phyloP scores from a whole-genome alignment of 1,140 invertebrate genomes.

The Drosophila elegans region DNA sequence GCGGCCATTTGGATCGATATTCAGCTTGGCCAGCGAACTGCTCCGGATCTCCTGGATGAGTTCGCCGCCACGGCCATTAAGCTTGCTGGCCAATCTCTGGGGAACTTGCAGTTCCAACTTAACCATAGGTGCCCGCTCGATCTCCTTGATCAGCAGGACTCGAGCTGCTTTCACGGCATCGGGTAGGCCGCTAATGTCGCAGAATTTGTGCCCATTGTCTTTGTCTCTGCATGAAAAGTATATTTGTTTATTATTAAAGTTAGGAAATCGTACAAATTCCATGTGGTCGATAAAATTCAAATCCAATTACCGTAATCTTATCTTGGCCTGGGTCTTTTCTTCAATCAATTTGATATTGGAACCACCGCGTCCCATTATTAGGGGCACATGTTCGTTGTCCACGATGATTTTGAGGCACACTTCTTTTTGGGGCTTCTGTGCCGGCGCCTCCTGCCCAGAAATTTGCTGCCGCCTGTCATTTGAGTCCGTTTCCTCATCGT shows the following conservation, averaged over 20 bases:
- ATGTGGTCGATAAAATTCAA: constrained; percentile 3
- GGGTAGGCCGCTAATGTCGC: constrained; percentile 88
- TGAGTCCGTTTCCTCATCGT: constrained; percentile 59
- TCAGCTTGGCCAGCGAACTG: constrained; percentile 75
- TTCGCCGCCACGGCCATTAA: constrained; percentile 90
- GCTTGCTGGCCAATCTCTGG: constrained; percentile 87
- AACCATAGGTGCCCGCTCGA: constrained; percentile 88
- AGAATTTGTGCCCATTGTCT: constrained; percentile 86
- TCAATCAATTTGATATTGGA: constrained; percentile 90
- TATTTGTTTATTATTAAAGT: not conserved
- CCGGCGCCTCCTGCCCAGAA: constrained; percentile 19
- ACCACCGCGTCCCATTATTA: constrained; percentile 88
- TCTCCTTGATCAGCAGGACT: constrained; percentile 89
- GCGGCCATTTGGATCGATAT: constrained; percentile 72
- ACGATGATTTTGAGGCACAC: constrained; percentile 71
- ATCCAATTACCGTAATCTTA: constrained; percentile 87
- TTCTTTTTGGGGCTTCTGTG: constrained; percentile 57
- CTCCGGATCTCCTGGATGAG: constrained; percentile 89
- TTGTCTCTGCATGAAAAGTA: constrained; percentile 72
- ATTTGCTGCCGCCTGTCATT: constrained; percentile 1
- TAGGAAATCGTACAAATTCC: not conserved
- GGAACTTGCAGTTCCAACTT: constrained; percentile 89
- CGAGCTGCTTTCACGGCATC: constrained; percentile 89
- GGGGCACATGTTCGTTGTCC: constrained; percentile 78
- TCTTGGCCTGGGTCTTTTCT: constrained; percentile 88